Base-by-base conservation (phyloP, 37 sponge, comb jelly and placozoan species). In the Haliclona indistincta region DNA sequence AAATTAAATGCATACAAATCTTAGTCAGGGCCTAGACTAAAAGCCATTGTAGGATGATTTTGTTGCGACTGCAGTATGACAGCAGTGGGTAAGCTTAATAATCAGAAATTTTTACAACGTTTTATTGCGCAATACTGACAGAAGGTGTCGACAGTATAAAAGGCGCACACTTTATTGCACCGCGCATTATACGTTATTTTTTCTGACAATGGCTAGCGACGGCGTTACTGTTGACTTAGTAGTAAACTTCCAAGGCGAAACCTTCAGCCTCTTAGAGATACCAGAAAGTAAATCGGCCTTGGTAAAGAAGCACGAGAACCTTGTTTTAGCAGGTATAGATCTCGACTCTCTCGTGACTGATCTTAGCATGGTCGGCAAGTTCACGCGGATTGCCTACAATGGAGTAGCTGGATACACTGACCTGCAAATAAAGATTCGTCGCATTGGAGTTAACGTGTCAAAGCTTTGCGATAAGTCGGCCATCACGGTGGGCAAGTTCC, bases 401-500 rank as follows among this genome's bases (percentile, higher is more conserved):
- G 79, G 74, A 2, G 68, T 85, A 53, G 82, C 88, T 25, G 82
- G 82, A 13, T 70, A 43, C 47, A 76, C 82, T 0, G 49, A 80
- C 1, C 49, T 55, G 11, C 88, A 81, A 44, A 87, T 81, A 7
- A 58, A 80, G 70, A 58, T 87, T 20, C 77, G 73, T 37, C 60
- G 41, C 0, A 56, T 87, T 63, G 88, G 88, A 15, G 75, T 62
- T 60, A 73, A 87, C 33, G 54, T 87, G 7, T 81, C 88, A 2
- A 87, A 58, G 73, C 88, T 87, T 20, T 87, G 88, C 42, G 88
- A 81, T 36, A 81, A 75, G 38, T 81, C 82, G 0, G 88, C 82
- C 11, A 7, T 81, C 33, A 81, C 88, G 8, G 67, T 81, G 37
- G 63, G 71, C 0, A 75, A 76, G 37, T 87, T 81, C 55, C 75